Evolutionary conservation across 2,888 invertebrate species (phyloP), one percentile per base, ranked within the genome.

Genomic region (Notodonta ziczac): DNA sequence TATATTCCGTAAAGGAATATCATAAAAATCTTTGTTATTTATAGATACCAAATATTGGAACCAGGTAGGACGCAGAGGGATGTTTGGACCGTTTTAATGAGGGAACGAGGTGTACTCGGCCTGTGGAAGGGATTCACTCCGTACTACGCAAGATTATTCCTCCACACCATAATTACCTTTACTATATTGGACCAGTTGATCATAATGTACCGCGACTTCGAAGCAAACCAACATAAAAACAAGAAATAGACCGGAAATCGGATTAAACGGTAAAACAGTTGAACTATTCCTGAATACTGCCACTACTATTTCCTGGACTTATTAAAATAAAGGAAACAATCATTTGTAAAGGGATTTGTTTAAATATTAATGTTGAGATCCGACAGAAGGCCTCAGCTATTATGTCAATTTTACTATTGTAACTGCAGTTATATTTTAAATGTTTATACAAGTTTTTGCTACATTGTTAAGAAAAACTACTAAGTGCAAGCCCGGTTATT

Each of bases 81-180:
- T 88, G 98, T 98, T 0, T 88, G 98, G 46, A 75, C 84, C 0
- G 96, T 96, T 82, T 96, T 98, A 8, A 81, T 97, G 2, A 93
- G 94, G 55, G 96, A 96, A 50, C 98, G 98, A 89, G 99, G 99
- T 0, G 81, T 97, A 4, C 96, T 97, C 73, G 96, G 97, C 13
- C 90, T 99, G 32, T 99, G 99, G 99, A 98, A 98, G 91, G 98
- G 98, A 24, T 98, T 99, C 89, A 96, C 97, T 0, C 98, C 99
- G 0, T 99, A 99, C 88, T 99, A 97, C 86, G 96, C 97, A 69
- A 95, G 99, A 59, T 90, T 99, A 64, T 98, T 98, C 16, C 97
- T 98, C 4, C 99, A 99, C 86, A 99, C 99, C 0, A 97, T 98
- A 5, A 90, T 99, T 10, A 98, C 98, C 0, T 98, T 99, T 85